phyloP scores from a whole-genome alignment of 2,888 invertebrate genomes.

The Cantharis rufa region DNA sequence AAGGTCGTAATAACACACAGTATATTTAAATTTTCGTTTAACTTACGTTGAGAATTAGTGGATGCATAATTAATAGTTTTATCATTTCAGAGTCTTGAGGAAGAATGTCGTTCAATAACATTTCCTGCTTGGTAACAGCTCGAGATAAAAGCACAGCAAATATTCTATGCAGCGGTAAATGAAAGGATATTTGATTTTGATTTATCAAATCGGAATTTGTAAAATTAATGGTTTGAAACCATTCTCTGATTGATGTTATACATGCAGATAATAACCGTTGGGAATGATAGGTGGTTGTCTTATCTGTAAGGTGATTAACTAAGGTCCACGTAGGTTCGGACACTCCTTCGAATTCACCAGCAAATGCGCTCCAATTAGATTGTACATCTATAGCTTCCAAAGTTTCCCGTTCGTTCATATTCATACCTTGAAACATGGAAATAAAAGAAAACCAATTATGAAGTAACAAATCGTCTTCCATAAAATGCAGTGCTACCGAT shows the following conservation, averaged over 20 bases:
- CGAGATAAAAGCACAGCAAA: slow-evolving; percentile 87
- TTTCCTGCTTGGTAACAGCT: slow-evolving; percentile 79
- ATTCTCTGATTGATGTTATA: slow-evolving; percentile 78
- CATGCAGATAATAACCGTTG: slow-evolving; percentile 77
- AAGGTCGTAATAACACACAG: not conserved
- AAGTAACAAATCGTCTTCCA: slow-evolving; percentile 85
- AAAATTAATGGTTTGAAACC: slow-evolving; percentile 85
- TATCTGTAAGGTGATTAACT: slow-evolving; percentile 81
- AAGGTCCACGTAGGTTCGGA: slow-evolving; percentile 98
- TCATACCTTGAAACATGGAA: slow-evolving; percentile 96
- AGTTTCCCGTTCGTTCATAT: slow-evolving; percentile 89
- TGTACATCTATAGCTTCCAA: slow-evolving; percentile 95
- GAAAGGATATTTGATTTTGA: slow-evolving; percentile 87
- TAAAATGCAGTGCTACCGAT: slow-evolving; percentile 87
- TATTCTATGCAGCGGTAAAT: slow-evolving; percentile 95
- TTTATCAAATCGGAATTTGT: slow-evolving; percentile 69
- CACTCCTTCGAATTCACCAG: slow-evolving; percentile 95
- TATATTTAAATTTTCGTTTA: not conserved
- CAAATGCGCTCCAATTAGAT: slow-evolving; percentile 97
- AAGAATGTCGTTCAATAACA: slow-evolving; percentile 76
- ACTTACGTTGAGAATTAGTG: slow-evolving; percentile 88
- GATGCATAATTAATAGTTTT: slow-evolving; percentile 86
- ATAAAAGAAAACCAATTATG: slow-evolving; percentile 96
- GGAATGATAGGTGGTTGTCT: slow-evolving; percentile 73
- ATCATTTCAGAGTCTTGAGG: slow-evolving; percentile 75